Base-by-base conservation (phyloP, 2,888 invertebrate genomes). In the Acanthosepion esculentum region DNA sequence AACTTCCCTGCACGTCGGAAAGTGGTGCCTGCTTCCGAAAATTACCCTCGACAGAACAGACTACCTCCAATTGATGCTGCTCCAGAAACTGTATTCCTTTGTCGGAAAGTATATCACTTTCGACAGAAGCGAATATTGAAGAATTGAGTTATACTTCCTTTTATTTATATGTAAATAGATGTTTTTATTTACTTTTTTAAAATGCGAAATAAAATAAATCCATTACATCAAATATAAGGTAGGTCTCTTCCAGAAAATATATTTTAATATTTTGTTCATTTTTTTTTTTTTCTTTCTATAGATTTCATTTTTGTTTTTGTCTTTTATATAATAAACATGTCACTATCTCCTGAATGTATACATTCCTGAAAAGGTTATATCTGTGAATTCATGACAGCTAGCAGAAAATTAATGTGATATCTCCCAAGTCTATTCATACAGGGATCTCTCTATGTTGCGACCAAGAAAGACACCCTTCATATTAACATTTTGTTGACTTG, bases 41-140 rank as follows among this genome's bases (percentile, higher is more conserved):
- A 95, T 5, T 97, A 96, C 95, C 95, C 96, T 48, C 95, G 96
- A 92, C 94, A 95, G 48, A 95, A 96, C 92, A 96, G 96, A 59
- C 96, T 97, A 95, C 98, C 98, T 96, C 98, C 98, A 97, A 97
- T 98, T 97, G 97, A 98, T 98, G 98, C 98, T 96, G 98, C 98
- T 95, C 98, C 98, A 94, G 99, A 99, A 96, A 98, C 99, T 97
- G 98, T 99, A 92, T 98, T 99, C 97, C 99, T 99, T 98, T 99
- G 99, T 98, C 98, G 99, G 94, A 98, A 99, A 96, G 98, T 99
- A 95, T 99, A 99, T 98, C 99, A 99, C 98, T 99, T 99, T 98
- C 98, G 99, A 96, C 98, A 99, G 96, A 99, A 99, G 97, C 98
- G 98, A 96, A 98, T 98, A 95, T 97, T 98, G 94, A 98, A 98